phyloP scores from a whole-genome alignment of 2,888 invertebrate species.

The Polyommatus icarus region DNA sequence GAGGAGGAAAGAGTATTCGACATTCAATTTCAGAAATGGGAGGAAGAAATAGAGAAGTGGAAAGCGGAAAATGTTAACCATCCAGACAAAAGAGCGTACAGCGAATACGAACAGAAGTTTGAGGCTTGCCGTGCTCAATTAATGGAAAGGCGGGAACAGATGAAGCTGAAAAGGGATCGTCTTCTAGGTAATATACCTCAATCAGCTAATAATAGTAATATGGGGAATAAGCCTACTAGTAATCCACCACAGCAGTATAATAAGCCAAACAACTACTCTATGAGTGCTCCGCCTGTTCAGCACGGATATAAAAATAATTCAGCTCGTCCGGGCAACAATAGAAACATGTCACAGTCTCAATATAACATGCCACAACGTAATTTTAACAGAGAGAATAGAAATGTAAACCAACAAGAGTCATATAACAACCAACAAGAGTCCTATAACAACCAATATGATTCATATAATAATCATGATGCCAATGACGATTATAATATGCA shows the following conservation, averaged over 20 bases:
- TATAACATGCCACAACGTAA: constrained; percentile 43
- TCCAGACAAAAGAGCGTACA: constrained; percentile 92
- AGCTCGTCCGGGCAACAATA: constrained; percentile 33
- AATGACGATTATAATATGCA: neutral
- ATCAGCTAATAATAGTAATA: constrained; percentile 44
- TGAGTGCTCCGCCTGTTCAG: constrained; percentile 44
- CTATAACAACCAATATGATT: constrained; percentile 51
- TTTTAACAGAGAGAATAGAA: constrained; percentile 50
- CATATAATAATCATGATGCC: constrained; percentile 47
- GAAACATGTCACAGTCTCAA: constrained; percentile 40
- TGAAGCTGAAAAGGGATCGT: constrained; percentile 83
- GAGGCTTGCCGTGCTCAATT: constrained; percentile 90
- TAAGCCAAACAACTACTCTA: constrained; percentile 40
- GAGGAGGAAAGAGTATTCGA: constrained; percentile 92
- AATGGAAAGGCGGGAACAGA: constrained; percentile 88
- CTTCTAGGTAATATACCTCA: constrained; percentile 51
- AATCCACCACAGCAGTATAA: constrained; percentile 48
- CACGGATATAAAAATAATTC: constrained; percentile 40
- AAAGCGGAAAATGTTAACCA: constrained; percentile 94
- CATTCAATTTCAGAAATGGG: constrained; percentile 94
- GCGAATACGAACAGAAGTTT: constrained; percentile 93
- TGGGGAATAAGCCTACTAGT: constrained; percentile 48
- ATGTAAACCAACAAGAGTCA: constrained; percentile 47
- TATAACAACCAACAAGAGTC: constrained; percentile 38
- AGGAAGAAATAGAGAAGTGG: constrained; percentile 95